Base-by-base conservation (phyloP, 2,888 invertebrate genomes). In the Plusia festucae region DNA sequence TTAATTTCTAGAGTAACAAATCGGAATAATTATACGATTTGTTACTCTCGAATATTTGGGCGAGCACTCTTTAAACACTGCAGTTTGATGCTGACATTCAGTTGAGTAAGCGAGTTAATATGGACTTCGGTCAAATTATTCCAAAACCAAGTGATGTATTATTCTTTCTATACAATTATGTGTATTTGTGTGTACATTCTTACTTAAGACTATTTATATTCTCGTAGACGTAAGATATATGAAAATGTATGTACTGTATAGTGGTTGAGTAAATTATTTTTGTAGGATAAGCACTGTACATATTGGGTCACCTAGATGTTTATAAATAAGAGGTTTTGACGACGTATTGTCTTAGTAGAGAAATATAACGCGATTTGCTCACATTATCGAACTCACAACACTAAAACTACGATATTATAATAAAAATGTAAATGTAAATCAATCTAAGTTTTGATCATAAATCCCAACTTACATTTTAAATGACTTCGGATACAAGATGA, bases 201-300 rank as follows among this genome's bases (percentile, higher is more conserved):
- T 87, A 76, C 34, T 63, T 90, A 89, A 85, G 85, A 67, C 70
- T 91, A 91, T 92, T 92, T 93, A 92, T 92, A 91, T 90, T 90
- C 83, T 84, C 73, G 67, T 85, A 78, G 87, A 82, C 78, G 69
- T 79, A 85, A 86, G 84, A 71, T 78, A 82, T 78, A 83, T 82
- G 63, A 84, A 85, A 82, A 82, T 93, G 91, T 93, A 93, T 88
- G 90, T 91, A 92, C 82, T 93, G 93, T 94, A 94, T 92, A 94
- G 92, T 88, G 88, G 88, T 92, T 88, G 87, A 91, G 83, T 94
- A 95, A 95, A 94, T 95, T 94, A 95, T 95, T 95, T 94, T 93
- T 94, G 89, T 94, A 94, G 94, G 79, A 65, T 94, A 93, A 93
- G 90, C 93, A 94, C 91, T 94, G 94, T 94, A 94, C 65, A 94